Evolutionary conservation across 2,797 vertebrate genomes (phyloP).

Genomic region (Coreius guichenoti): DNA sequence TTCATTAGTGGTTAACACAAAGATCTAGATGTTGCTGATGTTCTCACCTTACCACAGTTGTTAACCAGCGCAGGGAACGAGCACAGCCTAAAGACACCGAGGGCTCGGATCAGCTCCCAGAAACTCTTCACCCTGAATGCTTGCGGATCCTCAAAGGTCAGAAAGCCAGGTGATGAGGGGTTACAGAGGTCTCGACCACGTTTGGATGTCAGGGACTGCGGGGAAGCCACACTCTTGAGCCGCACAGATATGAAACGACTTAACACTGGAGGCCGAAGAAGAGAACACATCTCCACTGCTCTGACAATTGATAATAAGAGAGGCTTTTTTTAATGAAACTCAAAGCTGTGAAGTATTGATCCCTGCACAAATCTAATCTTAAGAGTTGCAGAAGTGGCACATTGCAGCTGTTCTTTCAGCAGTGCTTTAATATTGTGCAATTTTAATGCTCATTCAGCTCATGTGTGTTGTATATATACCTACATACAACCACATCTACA

Average conservation of each 20-base stretch:
- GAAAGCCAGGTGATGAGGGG: slow-evolving; percentile 37
- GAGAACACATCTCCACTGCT: slow-evolving; percentile 56
- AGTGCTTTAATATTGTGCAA: not conserved
- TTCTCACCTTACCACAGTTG: slow-evolving; percentile 83
- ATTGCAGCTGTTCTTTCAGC: not conserved
- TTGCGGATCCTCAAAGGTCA: slow-evolving; percentile 81
- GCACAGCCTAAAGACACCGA: slow-evolving; percentile 83
- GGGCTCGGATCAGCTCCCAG: slow-evolving; percentile 80
- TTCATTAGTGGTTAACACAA: not conserved
- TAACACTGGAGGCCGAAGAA: slow-evolving; percentile 53
- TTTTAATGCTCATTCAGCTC: not conserved
- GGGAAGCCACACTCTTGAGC: slow-evolving; percentile 52
- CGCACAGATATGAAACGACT: slow-evolving; percentile 60
- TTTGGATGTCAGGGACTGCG: slow-evolving; percentile 47
- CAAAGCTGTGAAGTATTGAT: slow-evolving; percentile 3
- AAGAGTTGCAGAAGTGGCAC: not conserved
- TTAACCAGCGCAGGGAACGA: slow-evolving; percentile 84
- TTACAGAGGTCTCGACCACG: not conserved
- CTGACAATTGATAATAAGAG: not conserved
- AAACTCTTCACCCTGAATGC: slow-evolving; percentile 84
- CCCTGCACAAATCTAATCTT: not conserved
- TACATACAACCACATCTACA: not conserved
- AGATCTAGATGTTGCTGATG: not conserved
- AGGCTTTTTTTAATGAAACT: not conserved
- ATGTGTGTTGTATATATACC: not conserved